Conservation (phyloP, 1,140 invertebrate genomes). For the Drosophila miranda region DNA sequence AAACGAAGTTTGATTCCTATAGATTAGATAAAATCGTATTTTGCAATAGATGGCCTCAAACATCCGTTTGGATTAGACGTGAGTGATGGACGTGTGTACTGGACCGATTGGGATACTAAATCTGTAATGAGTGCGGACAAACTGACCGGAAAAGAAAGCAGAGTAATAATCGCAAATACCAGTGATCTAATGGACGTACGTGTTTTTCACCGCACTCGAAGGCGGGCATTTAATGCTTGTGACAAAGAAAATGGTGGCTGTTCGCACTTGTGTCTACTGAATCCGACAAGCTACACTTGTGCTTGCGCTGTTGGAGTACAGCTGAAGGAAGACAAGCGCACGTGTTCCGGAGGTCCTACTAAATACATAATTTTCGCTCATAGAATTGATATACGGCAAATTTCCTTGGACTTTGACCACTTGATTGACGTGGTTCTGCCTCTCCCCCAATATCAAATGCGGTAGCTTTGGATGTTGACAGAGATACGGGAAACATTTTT, state of each 20-base stretch:
- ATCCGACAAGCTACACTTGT: constrained; percentile 88
- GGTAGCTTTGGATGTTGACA: constrained; percentile 92
- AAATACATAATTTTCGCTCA: constrained; percentile 93
- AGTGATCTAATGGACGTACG: constrained; percentile 92
- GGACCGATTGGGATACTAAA: constrained; percentile 92
- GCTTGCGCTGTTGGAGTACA: constrained; percentile 94
- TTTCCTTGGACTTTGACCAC: constrained; percentile 94
- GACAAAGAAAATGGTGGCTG: constrained; percentile 92
- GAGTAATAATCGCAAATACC: constrained; percentile 86
- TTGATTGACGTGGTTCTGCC: constrained; percentile 92
- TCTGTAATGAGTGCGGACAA: constrained; percentile 91
- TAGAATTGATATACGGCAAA: constrained; percentile 90
- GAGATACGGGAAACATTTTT: constrained; percentile 89
- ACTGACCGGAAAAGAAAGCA: constrained; percentile 86
- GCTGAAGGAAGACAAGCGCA: constrained; percentile 87
- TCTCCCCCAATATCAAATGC: constrained; percentile 89
- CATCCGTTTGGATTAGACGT: constrained; percentile 95
- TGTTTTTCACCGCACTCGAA: constrained; percentile 90
- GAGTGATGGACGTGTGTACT: constrained; percentile 92
- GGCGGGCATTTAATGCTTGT: constrained; percentile 85
- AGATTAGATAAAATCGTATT: background rate
- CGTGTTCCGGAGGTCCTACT: constrained; percentile 88
- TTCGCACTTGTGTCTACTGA: constrained; percentile 94
- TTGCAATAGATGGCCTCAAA: constrained; percentile 84
- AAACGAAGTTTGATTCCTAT: background rate